Conservation (phyloP, 2,888 invertebrate genomes). For the Aporophyla nigra region DNA sequence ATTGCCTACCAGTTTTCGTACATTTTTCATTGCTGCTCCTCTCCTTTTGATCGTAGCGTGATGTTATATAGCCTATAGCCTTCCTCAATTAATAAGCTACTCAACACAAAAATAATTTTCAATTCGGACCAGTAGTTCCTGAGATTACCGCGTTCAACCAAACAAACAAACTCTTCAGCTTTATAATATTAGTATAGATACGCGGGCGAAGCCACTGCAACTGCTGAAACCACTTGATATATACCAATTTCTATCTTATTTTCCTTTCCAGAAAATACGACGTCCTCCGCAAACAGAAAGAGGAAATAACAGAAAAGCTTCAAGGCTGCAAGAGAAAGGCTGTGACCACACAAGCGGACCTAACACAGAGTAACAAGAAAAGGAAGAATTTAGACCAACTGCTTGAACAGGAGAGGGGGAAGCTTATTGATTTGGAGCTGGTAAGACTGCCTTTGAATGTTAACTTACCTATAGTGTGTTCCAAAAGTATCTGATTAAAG, state of each 20-base stretch:
- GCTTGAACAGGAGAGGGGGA: conserved; percentile 92
- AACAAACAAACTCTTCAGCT: no score
- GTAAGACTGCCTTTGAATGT: conserved; percentile 69
- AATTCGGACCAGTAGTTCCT: no score
- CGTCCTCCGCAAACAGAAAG: conserved; percentile 89
- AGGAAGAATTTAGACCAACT: conserved; percentile 94
- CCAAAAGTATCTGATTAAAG: not conserved
- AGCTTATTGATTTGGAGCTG: conserved; percentile 91
- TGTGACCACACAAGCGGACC: conserved; percentile 92
- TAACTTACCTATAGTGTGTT: not conserved
- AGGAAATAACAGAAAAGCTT: conserved; percentile 91
- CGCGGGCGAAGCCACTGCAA: no score
- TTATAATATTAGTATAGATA: no score
- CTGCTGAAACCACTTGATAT: not conserved
- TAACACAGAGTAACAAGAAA: conserved; percentile 93
- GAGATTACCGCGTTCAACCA: no score
- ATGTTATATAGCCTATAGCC: no score
- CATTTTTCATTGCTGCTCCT: no score
- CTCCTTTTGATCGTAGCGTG: no score
- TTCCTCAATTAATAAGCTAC: no score
- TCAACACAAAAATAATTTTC: no score
- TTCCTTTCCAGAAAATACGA: conserved; percentile 90
- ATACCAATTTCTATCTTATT: not conserved
- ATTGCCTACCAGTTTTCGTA: no score
- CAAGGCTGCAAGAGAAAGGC: conserved; percentile 92